These are phyloP conservation scores for Phocoena sinus DNA, from an alignment of 2,113 vertebrate species.

Conservation along the genomic window DNA sequence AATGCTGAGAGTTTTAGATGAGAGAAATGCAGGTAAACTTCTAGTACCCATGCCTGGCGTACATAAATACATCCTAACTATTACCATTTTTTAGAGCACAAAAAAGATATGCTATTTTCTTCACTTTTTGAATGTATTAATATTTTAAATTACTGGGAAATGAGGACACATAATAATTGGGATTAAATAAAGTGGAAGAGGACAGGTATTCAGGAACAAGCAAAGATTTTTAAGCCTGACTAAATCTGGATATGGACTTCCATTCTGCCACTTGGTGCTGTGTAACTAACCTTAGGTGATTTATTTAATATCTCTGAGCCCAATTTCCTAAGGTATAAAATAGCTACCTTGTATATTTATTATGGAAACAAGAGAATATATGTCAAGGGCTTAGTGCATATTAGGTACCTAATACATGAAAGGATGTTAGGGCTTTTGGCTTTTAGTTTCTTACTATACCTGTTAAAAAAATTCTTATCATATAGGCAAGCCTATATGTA, in stretches of 20 bases:
- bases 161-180: neutral
- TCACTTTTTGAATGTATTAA: neutral
- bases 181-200: too few relatives aligned
- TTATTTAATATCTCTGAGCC: neutral
- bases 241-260: neutral
- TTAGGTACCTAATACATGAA: neutral
- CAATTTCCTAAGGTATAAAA: neutral
- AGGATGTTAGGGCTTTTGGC: neutral
- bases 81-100: neutral
- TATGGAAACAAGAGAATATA: neutral
- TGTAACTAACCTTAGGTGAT: neutral
- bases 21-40: neutral
- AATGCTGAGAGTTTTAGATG: neutral
- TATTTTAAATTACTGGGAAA: constrained; percentile 9
- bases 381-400: neutral
- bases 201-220: neutral
- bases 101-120: neutral
- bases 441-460: neutral
- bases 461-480: neutral
- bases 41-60: neutral
- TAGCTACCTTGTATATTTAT: neutral
- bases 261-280: neutral
- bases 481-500: neutral
- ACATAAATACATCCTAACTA: neutral
- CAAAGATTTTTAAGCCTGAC: neutral